Base-by-base conservation (phyloP, 1,140 invertebrate species). In the Psix sp. region DNA sequence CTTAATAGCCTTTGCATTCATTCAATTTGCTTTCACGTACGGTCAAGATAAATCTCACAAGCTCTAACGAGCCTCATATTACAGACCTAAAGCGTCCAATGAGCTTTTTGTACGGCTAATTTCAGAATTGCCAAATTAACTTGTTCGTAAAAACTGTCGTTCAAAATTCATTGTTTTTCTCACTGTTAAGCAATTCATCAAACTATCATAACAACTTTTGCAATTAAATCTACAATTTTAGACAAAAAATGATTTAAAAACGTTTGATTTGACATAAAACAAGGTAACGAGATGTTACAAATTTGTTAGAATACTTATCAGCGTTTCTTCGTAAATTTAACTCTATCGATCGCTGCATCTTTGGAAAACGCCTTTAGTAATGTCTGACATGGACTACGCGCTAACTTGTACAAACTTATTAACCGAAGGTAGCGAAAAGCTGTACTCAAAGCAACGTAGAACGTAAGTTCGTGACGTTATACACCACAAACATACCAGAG, bases 381-480 rank as follows among this genome's bases (percentile, higher is more conserved):
- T 77, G 49, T 67, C 54, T 73, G 71, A 68, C 51, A 73, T 67
- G 65, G 76, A 74, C 66, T 68, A 72, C 48, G 74, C 66, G 62
- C 76, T 74, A 82, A 78, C 76, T 80, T 71, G 77, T 76, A 80
- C 56, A 70, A 80, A 82, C 80, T 81, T 82, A 83, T 82, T 79
- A 79, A 63, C 68, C 73, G 80, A 71, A 57, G 26, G 66, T 62
- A 77, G 63, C 46, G 43, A 68, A 51, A 62, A 75, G 48, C 45
- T 66, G 48, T 73, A 77, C 68, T 78, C 63, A 72, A 72, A 74
- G 78, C 38, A 60, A 60, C 72, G 62, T 66, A 78, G 76, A 76
- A 79, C 77, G 79, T 79, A 84, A 83, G 81, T 84, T 81, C 77
- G 79, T 81, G 81, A 84, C 80, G 80, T 84, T 80, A n/a, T n/a